phyloP scores from a whole-genome alignment of 37 sponge, comb jelly and placozoan species.

The Halisarca cf. caerulea region DNA sequence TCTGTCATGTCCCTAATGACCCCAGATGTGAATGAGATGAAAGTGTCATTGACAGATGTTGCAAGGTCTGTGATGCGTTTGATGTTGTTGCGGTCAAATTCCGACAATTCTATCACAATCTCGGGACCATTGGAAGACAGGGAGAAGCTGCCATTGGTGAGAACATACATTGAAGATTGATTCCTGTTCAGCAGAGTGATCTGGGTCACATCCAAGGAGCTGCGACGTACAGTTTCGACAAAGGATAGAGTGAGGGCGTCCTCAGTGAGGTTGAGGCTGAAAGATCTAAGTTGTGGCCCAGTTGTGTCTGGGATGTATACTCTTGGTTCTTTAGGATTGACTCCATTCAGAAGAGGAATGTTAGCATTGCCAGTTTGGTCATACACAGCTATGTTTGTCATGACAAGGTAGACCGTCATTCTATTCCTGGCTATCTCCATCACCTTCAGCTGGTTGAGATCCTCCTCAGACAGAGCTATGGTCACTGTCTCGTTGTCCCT shows the following conservation, averaged over 20 bases:
- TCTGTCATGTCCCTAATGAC: constrained; percentile 71
- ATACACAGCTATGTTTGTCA: constrained; percentile 53
- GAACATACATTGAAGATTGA: constrained; percentile 32
- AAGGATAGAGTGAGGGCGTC: constrained; percentile 73
- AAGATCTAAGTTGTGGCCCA: constrained; percentile 58
- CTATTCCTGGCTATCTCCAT: constrained; percentile 64
- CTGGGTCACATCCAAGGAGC: constrained; percentile 60
- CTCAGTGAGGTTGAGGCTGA: constrained; percentile 74
- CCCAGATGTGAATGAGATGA: constrained; percentile 34
- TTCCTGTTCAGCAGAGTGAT: constrained; percentile 51
- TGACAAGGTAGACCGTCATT: constrained; percentile 46
- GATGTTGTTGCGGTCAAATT: constrained; percentile 81
- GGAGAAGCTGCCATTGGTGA: constrained; percentile 54
- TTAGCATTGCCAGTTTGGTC: constrained; percentile 82
- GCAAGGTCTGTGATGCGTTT: constrained; percentile 73
- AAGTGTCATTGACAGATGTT: constrained; percentile 57
- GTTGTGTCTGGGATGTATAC: constrained; percentile 56
- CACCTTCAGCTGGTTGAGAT: constrained; percentile 74
- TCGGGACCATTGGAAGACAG: constrained; percentile 46
- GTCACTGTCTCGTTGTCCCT: constrained; percentile 53
- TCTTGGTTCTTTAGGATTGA: constrained; percentile 43
- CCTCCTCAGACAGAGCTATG: constrained; percentile 55
- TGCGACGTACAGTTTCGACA: constrained; percentile 75
- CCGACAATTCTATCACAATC: constrained; percentile 65
- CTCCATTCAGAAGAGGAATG: constrained; percentile 49